Conservation (phyloP, 2,888 invertebrate species). For the Ceratothoa steindachneri region DNA sequence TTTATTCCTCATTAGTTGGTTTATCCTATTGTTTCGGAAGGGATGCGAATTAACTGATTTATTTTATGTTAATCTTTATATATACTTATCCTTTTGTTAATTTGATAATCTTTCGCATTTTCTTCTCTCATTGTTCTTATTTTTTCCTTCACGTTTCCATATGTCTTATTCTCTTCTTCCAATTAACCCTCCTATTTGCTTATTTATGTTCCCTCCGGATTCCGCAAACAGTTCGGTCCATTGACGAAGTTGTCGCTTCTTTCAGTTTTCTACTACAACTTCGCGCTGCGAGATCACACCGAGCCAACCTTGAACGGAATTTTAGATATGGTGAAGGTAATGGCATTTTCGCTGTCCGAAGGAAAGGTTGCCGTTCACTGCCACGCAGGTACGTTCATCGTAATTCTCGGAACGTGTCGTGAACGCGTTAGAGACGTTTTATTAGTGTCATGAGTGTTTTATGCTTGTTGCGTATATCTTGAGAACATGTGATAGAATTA, state of each 20-base stretch:
- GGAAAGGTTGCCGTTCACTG: slow-evolving; percentile 82
- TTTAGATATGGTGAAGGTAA: slow-evolving; percentile 85
- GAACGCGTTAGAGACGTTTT: not conserved
- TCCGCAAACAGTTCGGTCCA: not conserved
- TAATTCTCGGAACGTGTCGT: no score
- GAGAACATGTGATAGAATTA: no score
- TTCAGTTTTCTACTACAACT: slow-evolving; percentile 69
- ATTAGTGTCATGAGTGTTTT: not conserved
- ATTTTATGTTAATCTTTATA: no score
- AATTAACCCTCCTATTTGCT: not conserved
- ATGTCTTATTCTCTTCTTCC: no score
- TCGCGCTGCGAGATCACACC: slow-evolving; percentile 80
- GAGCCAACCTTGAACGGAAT: slow-evolving; percentile 70
- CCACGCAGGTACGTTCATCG: slow-evolving; percentile 65
- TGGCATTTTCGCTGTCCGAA: slow-evolving; percentile 74
- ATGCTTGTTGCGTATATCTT: not conserved
- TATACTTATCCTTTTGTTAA: no score
- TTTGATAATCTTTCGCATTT: no score
- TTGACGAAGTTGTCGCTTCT: no score
- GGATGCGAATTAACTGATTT: no score
- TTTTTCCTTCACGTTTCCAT: no score
- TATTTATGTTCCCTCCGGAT: not conserved
- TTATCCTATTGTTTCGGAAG: no score
- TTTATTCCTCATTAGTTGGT: no score
- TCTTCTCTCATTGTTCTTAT: no score